Base-by-base conservation (phyloP, 2,113 vertebrate species). In the Oryzias melastigma region DNA sequence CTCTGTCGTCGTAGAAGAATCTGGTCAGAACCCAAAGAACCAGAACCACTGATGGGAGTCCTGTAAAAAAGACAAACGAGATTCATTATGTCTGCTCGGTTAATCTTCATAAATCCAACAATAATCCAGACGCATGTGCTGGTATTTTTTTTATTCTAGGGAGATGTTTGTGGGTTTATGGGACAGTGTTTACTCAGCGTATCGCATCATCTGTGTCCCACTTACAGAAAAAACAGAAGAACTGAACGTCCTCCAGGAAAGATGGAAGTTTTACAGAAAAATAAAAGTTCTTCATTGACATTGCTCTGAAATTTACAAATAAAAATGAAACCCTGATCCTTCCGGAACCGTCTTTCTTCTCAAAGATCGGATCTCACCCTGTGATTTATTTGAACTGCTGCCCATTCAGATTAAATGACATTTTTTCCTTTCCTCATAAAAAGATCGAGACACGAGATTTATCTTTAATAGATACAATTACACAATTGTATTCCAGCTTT, bases 21-120 rank as follows among this genome's bases (percentile, higher is more conserved):
- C 91, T 87, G 29, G 82, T 86, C 73, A 92, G 58, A 51, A 89
- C 88, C 92, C 92, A 93, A 25, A 90, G 74, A 15, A 88, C 64
- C 29, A 93, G 81, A 24, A 92, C 87, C 5, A 65, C 67, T 17
- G 84, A 87, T 1, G 92, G 92, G 13, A 92, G 49, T 7, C 92
- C 92, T 93, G 14, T 10, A 73, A 75, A 27, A 4, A 0, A 15
- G 58, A 69, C 20, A 68, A 18, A 47, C 50, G 3, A 58, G 22
- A 41, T 66, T 4, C 35, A 52, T 68, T 64, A 69, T 73, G 48
- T 4, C 63, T 20, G 47, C 8, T 40, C 15, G 41, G 67, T 64
- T 57, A 57, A 52, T n/a, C 22, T 41, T 56, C 62, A 62, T 1
- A 43, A 63, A 60, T 14, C 15, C 4, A 62, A 57, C 7, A 3